Evolutionary conservation across 2,797 vertebrate genomes (phyloP), one percentile per base, ranked within the genome.

Genomic region (Sternotherus odoratus): DNA sequence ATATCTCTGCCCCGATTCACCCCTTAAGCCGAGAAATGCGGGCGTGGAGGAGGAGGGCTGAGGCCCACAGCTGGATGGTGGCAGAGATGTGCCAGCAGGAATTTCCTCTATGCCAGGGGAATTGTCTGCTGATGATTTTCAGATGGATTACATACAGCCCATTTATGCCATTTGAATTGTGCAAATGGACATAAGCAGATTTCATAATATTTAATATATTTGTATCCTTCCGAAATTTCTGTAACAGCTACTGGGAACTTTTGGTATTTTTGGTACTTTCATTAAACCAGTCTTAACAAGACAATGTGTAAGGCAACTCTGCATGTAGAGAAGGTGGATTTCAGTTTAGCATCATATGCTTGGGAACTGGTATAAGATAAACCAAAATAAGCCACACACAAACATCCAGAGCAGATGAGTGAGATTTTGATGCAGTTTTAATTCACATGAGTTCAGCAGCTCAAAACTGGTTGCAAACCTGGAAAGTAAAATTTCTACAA

Each of bases 1-100:
- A 1, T 5, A 12, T 10, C 49, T 8, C n/a, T 84, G 12, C 12
- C 11, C 21, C 10, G 12, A 39, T 23, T 30, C 1, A 3, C 5
- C 46, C 2, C 16, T 82, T 57, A 36, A 57, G 19, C 12, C 24
- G 66, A 79, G 39, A 88, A 30, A 48, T 13, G 5, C 48, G 54
- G n/a, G 36, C 4, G 0, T 36, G 8, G 5, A 4, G 30, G 53
- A 91, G 1, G 30, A 74, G 2, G 2, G 8, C 9, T 83, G 43
- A 75, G 26, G n/a, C 19, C 10, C 15, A 21, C 17, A 36, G n/a
- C n/a, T 36, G 9, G n/a, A 36, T 23, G n/a, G 63, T 66, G 63
- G 16, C 8, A 36, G 3, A 74, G 69, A 74, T 74, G 69, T 26
- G 7, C 36, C 69, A 74, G 69, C 39, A 74, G 23, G 12, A 24